Evolutionary conservation across 2,113 vertebrate species (phyloP).

Genomic region (Arizona elegans): DNA sequence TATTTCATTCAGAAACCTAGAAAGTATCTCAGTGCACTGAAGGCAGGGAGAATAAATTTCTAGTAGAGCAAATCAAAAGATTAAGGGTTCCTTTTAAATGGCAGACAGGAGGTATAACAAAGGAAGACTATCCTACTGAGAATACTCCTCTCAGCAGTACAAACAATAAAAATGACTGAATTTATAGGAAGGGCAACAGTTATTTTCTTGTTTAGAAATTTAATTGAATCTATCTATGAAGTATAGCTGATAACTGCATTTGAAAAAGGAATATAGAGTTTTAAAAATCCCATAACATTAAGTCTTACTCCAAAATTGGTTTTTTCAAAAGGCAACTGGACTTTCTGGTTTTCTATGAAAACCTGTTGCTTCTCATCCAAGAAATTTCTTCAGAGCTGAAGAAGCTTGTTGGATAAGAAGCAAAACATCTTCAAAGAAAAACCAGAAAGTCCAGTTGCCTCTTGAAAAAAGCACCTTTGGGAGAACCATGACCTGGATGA

Average conservation of each 20-base stretch:
- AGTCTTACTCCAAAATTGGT: background rate
- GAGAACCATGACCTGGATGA: too few relatives aligned
- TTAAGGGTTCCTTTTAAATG: conserved; percentile 1
- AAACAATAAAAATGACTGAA: background rate
- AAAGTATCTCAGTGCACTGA: background rate
- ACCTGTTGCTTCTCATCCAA: too few relatives aligned
- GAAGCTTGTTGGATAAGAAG: too few relatives aligned
- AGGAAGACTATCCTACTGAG: background rate
- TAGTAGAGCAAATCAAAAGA: background rate
- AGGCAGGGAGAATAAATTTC: background rate
- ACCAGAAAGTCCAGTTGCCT: too few relatives aligned
- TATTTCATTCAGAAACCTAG: conserved; percentile 18
- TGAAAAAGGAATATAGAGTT: background rate
- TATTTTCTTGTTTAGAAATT: background rate
- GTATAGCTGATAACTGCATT: too few relatives aligned
- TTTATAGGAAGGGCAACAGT: background rate
- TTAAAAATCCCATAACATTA: background rate
- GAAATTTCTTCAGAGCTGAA: too few relatives aligned
- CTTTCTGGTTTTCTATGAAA: too few relatives aligned
- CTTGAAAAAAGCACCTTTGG: too few relatives aligned
- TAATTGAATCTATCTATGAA: background rate
- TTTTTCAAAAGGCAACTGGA: too few relatives aligned
- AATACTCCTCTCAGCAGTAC: background rate
- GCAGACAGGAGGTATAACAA: background rate
- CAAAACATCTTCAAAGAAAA: too few relatives aligned